Base-by-base conservation (phyloP, 2,113 vertebrate genomes). In the Raphicerus campestris region DNA sequence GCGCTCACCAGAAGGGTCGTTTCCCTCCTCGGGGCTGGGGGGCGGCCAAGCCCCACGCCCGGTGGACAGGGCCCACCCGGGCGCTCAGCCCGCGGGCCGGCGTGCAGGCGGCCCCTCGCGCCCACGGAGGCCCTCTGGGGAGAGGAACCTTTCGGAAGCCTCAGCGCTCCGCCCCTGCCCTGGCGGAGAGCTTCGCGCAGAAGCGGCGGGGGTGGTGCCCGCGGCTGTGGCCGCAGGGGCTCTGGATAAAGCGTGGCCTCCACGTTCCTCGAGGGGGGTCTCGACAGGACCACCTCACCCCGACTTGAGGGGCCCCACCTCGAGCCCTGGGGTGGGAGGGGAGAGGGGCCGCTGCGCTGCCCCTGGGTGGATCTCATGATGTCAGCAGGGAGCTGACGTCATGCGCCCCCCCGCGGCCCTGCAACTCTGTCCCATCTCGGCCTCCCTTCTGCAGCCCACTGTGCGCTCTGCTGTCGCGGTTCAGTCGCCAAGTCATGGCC, bases 1-100 rank as follows among this genome's bases (percentile, higher is more conserved):
- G 75, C 20, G 28, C 80, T 56, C 96, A 53, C 91, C 5, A 32
- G 63, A 42, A 82, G 98, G 98, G 98, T 95, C 84, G 97, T 93
- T 98, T 97, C 98, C 98, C 98, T 91, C 70, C 73, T 87, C 93
- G 8, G 49, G 45, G 26, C 7, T 1, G 24, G 51, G 30, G 13
- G 30, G 15, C 16, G 30, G 61, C 61, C 7, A 2, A 17, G 61
- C 4, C 32, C 61, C 61, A 3, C 3, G 15, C 49, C 77, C 42
- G 53, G 22, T 1, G 55, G 30, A 51, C 20, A 60, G 24, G 22
- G 16, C 30, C 3, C 4, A 1, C 17, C 35, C 49, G 10, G 3
- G 15, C 61, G 2, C 61, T n/a, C 7, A 4, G 61, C 61, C 61
- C 15, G 58, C 32, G 0, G 5, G 10, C 4, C 1, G 49, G 49